phyloP scores from a whole-genome alignment of 2,113 vertebrate species.

The Nothoprocta pentlandii region DNA sequence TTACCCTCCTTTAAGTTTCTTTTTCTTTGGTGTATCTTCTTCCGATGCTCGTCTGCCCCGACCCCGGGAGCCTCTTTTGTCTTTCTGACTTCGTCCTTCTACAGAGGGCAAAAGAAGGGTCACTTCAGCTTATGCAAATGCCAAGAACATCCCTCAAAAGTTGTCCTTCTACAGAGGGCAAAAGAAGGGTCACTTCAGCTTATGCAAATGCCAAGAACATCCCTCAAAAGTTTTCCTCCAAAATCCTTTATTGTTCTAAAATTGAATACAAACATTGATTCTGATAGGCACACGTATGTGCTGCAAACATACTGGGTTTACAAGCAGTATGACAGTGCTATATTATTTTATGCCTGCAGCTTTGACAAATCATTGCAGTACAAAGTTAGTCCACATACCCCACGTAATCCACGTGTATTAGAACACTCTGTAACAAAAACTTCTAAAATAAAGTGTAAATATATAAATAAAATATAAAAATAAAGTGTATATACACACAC shows the following conservation, averaged over 20 bases:
- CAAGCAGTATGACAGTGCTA: neutral
- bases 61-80: slow-evolving; percentile 89
- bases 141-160: neutral
- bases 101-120: neutral
- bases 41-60: slow-evolving; percentile 90
- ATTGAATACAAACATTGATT: neutral
- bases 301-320: rapidly evolving
- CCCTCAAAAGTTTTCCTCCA: neutral
- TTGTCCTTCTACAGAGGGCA: slow-evolving; percentile 73
- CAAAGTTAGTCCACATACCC: rapidly evolving
- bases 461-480: too few relatives aligned
- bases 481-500: too few relatives aligned
- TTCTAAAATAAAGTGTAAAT: neutral
- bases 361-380: neutral
- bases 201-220: neutral
- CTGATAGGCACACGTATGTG: neutral
- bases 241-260: neutral
- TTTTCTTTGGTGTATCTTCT: slow-evolving; percentile 94
- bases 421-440: neutral
- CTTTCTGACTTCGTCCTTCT: slow-evolving; percentile 90
- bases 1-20: slow-evolving; percentile 94
- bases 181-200: neutral
- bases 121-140: neutral
- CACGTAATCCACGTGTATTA: neutral
- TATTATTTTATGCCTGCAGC: rapidly evolving